Evolutionary conservation across 37 sponge, comb jelly and placozoan genomes (phyloP), one percentile per base, ranked within the genome.

Genomic region (Beroe ovata): DNA sequence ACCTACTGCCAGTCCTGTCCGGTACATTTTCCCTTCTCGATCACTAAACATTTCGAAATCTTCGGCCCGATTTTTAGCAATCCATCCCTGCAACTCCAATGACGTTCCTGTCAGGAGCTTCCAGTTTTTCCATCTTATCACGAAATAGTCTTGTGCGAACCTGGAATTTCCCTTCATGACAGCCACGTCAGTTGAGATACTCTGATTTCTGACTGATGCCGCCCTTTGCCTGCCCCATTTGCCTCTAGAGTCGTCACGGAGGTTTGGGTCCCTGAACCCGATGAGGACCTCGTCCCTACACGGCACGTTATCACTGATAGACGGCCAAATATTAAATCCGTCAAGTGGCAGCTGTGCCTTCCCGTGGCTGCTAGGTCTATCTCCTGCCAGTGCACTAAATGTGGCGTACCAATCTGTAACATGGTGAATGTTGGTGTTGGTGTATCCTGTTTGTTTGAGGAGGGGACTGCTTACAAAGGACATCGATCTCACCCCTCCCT

Each of bases 371-470:
- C 16, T 18, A 14, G 69, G 69, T 1, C 8, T 25, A n/a, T 42
- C 84, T 26, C n/a, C 54, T 36, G 54, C 84, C 28, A 77, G 84
- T 28, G 26, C n/a, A 42, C 41, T 23, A 29, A 77, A 77, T n/a
- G 84, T 77, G 41, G 54, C 28, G 38, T 42, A 77, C 84, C 84
- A 77, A 25, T 77, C 84, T 6, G 54, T 25, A 33, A 77, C 84
- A 20, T 77, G 84, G 28, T 77, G 84, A n/a, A 77, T 22, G 54
- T 77, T 39, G 28, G 23, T 77, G 47, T 77, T 77, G 8, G 54
- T 42, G 54, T 77, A 77, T 0, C 84, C 84, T 1, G 84, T 11
- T 23, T 41, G 3, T 1, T 39, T 42, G 54, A 77, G 84, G n/a
- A 77, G 84, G 21, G 84, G 84, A 26, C 58, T 42, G 84, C 40